Evolutionary conservation across 2,113 vertebrate species (phyloP).

Genomic region (Halichoeres trimaculatus): DNA sequence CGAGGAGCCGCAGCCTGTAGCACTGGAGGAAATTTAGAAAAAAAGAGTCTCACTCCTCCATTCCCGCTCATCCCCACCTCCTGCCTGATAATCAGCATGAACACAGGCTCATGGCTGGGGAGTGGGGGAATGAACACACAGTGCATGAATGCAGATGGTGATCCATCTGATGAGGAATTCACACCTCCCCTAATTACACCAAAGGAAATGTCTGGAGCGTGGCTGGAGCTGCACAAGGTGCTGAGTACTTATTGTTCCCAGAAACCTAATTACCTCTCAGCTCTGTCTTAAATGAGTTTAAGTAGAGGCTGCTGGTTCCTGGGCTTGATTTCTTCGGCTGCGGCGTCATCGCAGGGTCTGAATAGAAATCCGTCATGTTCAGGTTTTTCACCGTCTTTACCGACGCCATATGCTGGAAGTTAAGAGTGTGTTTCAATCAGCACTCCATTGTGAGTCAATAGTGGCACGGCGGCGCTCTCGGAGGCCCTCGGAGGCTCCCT

Average conservation of each 20-base stretch:
- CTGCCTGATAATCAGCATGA: constrained; percentile 65
- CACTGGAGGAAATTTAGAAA: constrained; percentile 36
- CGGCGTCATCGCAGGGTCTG: constrained; percentile 11
- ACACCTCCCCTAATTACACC: constrained; percentile 74
- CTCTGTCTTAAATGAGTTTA: constrained; percentile 74
- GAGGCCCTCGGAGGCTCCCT: constrained; percentile 36
- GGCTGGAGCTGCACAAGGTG: constrained; percentile 57
- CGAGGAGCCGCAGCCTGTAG: constrained; percentile 30
- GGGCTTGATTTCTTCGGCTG: constrained; percentile 55
- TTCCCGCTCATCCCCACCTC: constrained; percentile 17
- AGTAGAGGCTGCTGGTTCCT: constrained; percentile 69
- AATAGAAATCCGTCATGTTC: constrained; percentile 38
- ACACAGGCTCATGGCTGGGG: constrained; percentile 28
- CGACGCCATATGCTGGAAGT: constrained; percentile 40
- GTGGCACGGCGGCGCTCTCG: constrained; percentile 43
- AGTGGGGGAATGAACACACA: constrained; percentile 32
- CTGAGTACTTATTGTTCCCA: constrained; percentile 76
- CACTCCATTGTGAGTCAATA: constrained; percentile 64
- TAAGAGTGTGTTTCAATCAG: constrained; percentile 76
- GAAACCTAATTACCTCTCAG: constrained; percentile 80
- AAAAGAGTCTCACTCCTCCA: constrained; percentile 1
- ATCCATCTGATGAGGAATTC: constrained; percentile 81
- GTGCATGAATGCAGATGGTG: constrained; percentile 73
- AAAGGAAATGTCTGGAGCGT: constrained; percentile 67
- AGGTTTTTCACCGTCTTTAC: constrained; percentile 24